A percentile compares a stretch with the other conserved stretches of the same genome.
Conservation (phyloP, 2,888 invertebrate species). For the Drosophila setosimentum region DNA sequence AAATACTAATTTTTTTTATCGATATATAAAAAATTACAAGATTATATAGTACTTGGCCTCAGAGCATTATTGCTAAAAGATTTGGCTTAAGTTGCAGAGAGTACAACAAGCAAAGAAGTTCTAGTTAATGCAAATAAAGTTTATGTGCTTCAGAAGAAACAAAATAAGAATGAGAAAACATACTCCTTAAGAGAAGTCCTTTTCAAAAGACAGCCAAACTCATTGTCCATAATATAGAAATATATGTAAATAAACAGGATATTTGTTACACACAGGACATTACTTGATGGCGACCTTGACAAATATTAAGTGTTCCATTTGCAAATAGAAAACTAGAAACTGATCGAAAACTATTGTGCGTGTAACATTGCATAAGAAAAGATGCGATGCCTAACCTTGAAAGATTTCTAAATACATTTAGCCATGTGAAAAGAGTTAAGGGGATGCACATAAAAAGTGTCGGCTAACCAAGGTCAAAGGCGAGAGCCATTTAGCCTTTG, state of each 20-base stretch:
- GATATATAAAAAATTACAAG: background rate
- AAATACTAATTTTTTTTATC: background rate
- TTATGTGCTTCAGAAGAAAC: background rate
- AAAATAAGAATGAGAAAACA: background rate
- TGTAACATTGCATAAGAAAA: constrained; percentile 54
- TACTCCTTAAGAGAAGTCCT: rapidly evolving
- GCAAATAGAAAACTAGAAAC: background rate
- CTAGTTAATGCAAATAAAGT: background rate
- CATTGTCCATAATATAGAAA: background rate
- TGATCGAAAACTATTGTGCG: background rate
- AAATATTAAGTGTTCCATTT: constrained; percentile 7
- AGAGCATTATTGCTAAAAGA: background rate
- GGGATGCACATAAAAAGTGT: constrained; percentile 7
- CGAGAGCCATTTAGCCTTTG: background rate
- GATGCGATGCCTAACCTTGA: constrained; percentile 68
- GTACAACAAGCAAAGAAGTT: background rate
- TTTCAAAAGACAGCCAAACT: background rate
- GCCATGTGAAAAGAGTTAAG: constrained; percentile 66
- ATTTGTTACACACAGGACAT: background rate
- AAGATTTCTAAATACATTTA: constrained; percentile 69
- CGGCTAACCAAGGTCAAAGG: constrained; percentile 55
- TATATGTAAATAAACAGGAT: background rate
- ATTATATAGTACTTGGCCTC: background rate
- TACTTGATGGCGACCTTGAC: constrained; percentile 36
- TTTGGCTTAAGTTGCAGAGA: background rate